phyloP scores from a whole-genome alignment of 2,888 invertebrate species.

The Chrysolina oricalcia region DNA sequence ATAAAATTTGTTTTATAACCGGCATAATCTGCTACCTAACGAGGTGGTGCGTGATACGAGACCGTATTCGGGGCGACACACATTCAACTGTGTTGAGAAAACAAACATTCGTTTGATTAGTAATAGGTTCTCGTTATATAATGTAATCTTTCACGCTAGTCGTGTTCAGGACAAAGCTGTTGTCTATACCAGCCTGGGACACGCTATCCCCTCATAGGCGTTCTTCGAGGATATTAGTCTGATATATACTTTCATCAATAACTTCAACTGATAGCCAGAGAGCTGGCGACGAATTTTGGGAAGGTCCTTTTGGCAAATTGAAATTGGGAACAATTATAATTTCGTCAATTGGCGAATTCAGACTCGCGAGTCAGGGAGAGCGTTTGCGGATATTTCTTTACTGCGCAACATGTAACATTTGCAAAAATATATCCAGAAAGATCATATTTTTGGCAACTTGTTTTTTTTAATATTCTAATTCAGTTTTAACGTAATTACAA shows the following conservation, averaged over 20 bases:
- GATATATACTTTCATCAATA: background rate
- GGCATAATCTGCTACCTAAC: constrained; percentile 52
- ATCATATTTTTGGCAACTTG: too few relatives aligned
- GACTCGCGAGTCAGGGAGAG: too few relatives aligned
- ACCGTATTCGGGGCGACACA: constrained; percentile 65
- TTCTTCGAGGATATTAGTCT: constrained; percentile 3
- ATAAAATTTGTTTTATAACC: constrained; percentile 54
- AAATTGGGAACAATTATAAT: too few relatives aligned
- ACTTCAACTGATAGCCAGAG: too few relatives aligned
- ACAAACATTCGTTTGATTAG: constrained; percentile 67
- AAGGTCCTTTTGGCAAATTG: too few relatives aligned
- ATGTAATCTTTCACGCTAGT: constrained; percentile 67
- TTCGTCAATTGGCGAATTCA: too few relatives aligned
- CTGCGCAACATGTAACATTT: too few relatives aligned
- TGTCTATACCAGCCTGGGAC: constrained; percentile 60
- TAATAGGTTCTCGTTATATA: constrained; percentile 66
- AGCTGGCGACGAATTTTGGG: too few relatives aligned
- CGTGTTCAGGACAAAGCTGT: constrained; percentile 63
- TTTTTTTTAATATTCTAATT: too few relatives aligned
- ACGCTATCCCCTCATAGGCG: constrained; percentile 54
- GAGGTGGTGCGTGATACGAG: constrained; percentile 62
- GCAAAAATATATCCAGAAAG: too few relatives aligned
- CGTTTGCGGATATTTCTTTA: too few relatives aligned
- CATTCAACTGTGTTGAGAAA: constrained; percentile 67
- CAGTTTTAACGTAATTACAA: too few relatives aligned